Base-by-base conservation (phyloP, 2,888 invertebrate species). In the Apeira syringaria region DNA sequence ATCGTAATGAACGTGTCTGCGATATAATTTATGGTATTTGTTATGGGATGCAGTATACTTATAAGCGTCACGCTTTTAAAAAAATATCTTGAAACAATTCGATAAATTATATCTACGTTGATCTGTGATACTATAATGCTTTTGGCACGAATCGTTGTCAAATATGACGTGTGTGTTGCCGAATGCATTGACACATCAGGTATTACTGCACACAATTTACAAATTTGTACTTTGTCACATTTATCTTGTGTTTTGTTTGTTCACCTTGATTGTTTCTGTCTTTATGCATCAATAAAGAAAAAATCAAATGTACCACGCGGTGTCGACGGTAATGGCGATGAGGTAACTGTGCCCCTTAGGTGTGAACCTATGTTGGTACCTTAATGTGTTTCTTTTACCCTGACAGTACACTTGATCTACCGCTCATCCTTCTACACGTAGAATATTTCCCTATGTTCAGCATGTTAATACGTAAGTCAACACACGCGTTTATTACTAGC, bases 241-340 rank as follows among this genome's bases (percentile, higher is more conserved):
- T 68, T 64, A 63, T 61, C 64, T 74, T 69, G 67, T 46, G 39
- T 81, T 81, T 73, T 86, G 78, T 87, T 88, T 80, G 78, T 87
- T 88, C 81, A 87, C 84, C 72, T 85, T 81, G 80, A 61, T n/a
- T 90, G 84, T 87, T 90, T 91, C 83, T 90, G 77, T 85, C 90
- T 92, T 91, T 91, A 91, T 91, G 91, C 91, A 90, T 90, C 91
- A 74, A 82, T 87, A 87, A 91, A 93, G 93, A 92, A 93, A 93
- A 93, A 96, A 96, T 93, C 96, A 96, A 94, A 96, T 97, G 96
- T 97, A 96, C 94, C 96, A 96, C 93, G 97, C 97, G 85, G 97
- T 97, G 84, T 97, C 96, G 68, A 96, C 97, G 88, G 96, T 97
- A 86, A 96, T 97, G 92, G 95, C 96, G 76, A 94, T 97, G 95